Evolutionary conservation across 2,888 invertebrate genomes (phyloP), one percentile per base, ranked within the genome.

Genomic region (Agrochola litura): DNA sequence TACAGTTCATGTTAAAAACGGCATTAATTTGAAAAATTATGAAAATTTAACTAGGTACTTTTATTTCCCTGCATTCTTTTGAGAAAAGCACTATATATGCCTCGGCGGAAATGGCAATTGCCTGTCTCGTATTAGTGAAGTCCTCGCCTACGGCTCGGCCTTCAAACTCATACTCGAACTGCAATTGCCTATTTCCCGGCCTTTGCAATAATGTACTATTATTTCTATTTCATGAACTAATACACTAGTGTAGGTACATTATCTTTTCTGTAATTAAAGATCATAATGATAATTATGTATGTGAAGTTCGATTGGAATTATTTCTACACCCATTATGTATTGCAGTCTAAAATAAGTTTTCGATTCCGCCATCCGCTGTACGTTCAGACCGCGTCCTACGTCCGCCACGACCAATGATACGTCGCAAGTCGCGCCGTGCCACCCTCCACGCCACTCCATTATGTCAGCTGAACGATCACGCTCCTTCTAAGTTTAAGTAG

Each of bases 401-500:
- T 88, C 88, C 87, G 83, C 73, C 71, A 72, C 88, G 87, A 76
- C 91, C 90, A 89, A 89, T 87, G 90, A 88, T 88, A 90, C 81
- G 89, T 85, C 77, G 82, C 82, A 66, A 75, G 84, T 67, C 84
- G 78, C 76, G 82, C 69, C 88, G 90, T 89, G 90, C 89, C 92
- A 91, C 93, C 92, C 94, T 93, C 91, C 86, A 86, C 76, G 77
- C 88, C 93, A 94, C 94, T 95, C 94, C 93, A 95, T 94, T 94
- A 94, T 93, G 92, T 94, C 94, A 94, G 95, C 95, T 93, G 91
- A 93, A 93, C 91, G 90, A 88, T 91, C 84, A 80, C 52, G 65
- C 85, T 85, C 82, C 72, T 69, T 78, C 83, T 83, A 83, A 82
- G 14, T 70, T 81, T 25, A 78, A 86, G 87, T 87, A 89, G 89